Percentiles rank a stretch among this genome's conserved stretches.
phyloP scores from a whole-genome alignment of 2,113 vertebrate species.

The Clarias batrachus region DNA sequence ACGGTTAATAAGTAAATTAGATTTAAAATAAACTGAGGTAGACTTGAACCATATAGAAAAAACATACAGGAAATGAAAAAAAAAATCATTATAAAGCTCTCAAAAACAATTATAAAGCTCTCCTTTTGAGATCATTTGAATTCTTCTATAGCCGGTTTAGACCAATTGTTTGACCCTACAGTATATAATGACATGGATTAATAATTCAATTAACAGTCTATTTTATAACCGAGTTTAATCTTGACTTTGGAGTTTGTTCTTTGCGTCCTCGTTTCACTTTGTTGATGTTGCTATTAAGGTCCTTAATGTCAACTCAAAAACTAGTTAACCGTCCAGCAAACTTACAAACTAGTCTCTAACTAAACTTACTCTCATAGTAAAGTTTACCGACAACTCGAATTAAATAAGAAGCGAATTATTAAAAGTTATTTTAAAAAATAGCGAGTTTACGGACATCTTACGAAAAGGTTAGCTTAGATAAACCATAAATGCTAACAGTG shows the following conservation, averaged over 20 bases:
- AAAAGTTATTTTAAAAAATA: not conserved
- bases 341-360: no score
- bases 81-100: not conserved
- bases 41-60: no score
- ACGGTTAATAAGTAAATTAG: not conserved
- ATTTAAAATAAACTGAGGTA: not conserved
- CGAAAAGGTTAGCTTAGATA: not conserved
- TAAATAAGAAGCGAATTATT: not conserved
- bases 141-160: not conserved
- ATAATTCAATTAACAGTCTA: not conserved
- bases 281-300: not conserved
- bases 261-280: not conserved
- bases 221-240: not conserved
- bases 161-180: not conserved
- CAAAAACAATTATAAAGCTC: not conserved
- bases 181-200: not conserved
- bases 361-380: not conserved
- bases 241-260: not conserved
- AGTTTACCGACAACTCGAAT: not conserved
- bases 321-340: not conserved
- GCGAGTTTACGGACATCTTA: not conserved
- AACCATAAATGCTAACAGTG: constrained; percentile 18
- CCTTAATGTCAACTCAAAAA: no score
- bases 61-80: no score
- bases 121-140: not conserved